Percentiles rank a stretch among this genome's conserved stretches.
These are phyloP conservation scores for Prosapia bicincta DNA, from an alignment of 2,888 invertebrate species.

Conservation along the genomic window DNA sequence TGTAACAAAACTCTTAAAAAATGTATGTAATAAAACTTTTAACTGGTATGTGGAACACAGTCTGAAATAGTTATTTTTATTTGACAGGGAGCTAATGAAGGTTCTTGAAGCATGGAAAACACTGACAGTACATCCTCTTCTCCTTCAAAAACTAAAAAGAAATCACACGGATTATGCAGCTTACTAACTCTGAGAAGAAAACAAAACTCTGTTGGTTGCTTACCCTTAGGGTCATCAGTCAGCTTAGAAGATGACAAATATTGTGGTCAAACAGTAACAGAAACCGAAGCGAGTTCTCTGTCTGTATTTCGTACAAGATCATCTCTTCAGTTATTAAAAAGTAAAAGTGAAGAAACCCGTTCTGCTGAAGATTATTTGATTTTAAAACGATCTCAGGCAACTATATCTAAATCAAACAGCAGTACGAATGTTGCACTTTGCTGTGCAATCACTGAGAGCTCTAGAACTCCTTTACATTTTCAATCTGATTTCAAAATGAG, in stretches of 20 bases:
- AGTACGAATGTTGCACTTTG: constrained; percentile 43
- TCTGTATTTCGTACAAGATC: not conserved
- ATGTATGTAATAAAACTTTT: no score
- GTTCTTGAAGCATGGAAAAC: not conserved
- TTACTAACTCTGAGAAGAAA: constrained; percentile 47
- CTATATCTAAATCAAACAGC: constrained; percentile 14
- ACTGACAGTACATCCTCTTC: not conserved
- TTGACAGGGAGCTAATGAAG: not conserved
- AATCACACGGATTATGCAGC: constrained; percentile 44
- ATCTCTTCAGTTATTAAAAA: not conserved
- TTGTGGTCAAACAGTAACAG: not conserved
- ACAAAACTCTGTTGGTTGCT: constrained; percentile 44
- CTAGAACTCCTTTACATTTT: constrained; percentile 46
- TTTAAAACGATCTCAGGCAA: constrained; percentile 17
- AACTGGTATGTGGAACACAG: no score
- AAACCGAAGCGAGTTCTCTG: not conserved
- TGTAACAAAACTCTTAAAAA: no score
- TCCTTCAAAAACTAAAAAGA: constrained; percentile 45
- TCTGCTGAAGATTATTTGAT: not conserved
- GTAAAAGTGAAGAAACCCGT: constrained; percentile 6
- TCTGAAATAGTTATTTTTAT: not conserved
- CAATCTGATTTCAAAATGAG: constrained; percentile 39
- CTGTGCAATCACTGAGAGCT: constrained; percentile 49
- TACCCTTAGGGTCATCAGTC: constrained; percentile 42
- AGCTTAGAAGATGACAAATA: constrained; percentile 30